phyloP scores from a whole-genome alignment of 2,113 vertebrate genomes.

The Suricata suricatta region DNA sequence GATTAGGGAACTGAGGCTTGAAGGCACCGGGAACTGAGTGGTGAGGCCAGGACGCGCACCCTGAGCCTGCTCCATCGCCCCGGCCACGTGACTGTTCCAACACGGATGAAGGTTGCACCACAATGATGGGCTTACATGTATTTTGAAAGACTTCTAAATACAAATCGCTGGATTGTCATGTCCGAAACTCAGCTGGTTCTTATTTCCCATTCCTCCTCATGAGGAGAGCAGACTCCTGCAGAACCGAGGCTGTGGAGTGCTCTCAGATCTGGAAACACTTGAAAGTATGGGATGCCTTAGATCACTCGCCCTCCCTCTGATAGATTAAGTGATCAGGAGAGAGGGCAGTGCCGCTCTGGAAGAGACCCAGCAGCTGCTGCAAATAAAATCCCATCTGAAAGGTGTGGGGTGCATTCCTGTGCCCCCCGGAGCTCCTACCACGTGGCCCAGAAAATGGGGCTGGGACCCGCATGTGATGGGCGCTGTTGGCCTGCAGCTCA shows the following conservation, averaged over 20 bases:
- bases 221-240: neutral
- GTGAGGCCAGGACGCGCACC: accelerated
- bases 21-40: accelerated
- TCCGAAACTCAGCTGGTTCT: neutral
- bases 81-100: accelerated
- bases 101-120: accelerated
- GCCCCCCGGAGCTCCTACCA: neutral
- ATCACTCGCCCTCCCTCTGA: neutral
- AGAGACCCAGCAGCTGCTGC: neutral
- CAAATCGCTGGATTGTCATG: neutral
- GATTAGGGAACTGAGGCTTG: neutral
- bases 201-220: neutral
- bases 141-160: neutral
- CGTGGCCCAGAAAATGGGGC: too few relatives aligned
- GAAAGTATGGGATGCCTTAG: neutral
- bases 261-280: slow-evolving; percentile 20
- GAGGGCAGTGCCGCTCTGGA: neutral
- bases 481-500: too few relatives aligned
- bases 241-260: neutral
- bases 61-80: accelerated
- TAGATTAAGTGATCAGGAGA: slow-evolving; percentile 46
- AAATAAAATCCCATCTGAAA: neutral
- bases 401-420: too few relatives aligned
- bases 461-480: neutral
- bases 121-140: neutral